These are phyloP conservation scores for Porites divaricata DNA, from an alignment of 92 coral and sea anemone species.

Conservation along the genomic window DNA sequence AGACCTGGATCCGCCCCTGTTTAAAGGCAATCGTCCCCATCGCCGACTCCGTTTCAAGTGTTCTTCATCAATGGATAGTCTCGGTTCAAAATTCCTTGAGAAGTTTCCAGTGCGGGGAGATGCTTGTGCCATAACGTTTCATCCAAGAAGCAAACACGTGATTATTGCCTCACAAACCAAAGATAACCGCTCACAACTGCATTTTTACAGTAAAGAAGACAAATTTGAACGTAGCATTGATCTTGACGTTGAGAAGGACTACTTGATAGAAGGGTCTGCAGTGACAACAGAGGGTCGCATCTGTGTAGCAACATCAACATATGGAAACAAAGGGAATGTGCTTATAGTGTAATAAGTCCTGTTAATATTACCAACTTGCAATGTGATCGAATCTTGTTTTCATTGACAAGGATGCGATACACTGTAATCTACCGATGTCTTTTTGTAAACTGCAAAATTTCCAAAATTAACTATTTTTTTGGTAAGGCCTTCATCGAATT, in stretches of 20 bases:
- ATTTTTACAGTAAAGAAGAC: background rate
- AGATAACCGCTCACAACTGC: background rate
- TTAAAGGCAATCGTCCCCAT: too few relatives aligned
- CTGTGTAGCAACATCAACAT: background rate
- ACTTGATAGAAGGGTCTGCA: background rate
- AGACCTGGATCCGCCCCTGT: too few relatives aligned
- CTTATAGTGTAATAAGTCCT: background rate
- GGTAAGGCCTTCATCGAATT: too few relatives aligned
- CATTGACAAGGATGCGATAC: too few relatives aligned
- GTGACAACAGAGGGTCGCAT: background rate
- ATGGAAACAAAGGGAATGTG: background rate
- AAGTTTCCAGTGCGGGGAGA: background rate
- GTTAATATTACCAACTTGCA: too few relatives aligned
- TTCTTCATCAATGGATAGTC: too few relatives aligned
- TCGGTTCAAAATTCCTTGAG: background rate
- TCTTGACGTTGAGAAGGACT: background rate
- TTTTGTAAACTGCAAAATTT: too few relatives aligned
- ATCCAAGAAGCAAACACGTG: background rate
- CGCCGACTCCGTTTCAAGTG: too few relatives aligned
- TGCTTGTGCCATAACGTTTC: background rate
- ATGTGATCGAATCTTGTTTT: too few relatives aligned
- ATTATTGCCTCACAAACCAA: background rate
- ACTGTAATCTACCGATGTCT: too few relatives aligned
- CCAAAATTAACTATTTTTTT: too few relatives aligned
- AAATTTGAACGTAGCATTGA: conserved; percentile 16